Evolutionary conservation across 1,140 invertebrate species (phyloP).

Genomic region (Vanessa tameamea): DNA sequence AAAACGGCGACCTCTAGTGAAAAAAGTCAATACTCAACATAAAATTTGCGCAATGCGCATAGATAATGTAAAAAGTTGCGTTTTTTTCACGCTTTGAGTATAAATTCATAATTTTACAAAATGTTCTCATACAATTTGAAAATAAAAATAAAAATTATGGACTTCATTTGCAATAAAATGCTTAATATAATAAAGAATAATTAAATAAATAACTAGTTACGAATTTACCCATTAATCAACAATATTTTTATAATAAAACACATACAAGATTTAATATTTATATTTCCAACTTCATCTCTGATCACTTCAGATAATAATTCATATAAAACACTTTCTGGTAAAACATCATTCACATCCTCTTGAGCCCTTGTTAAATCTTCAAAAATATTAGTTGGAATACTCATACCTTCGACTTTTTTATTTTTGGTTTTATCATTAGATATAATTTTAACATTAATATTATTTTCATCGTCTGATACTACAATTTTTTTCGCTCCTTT

Average conservation of each 20-base stretch:
- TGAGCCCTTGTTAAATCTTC: conserved; percentile 48
- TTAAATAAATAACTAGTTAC: no score
- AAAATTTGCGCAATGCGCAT: conserved; percentile 20
- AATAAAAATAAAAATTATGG: neutral
- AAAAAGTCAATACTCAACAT: conserved; percentile 23
- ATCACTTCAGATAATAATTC: conserved; percentile 48
- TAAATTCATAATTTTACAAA: neutral
- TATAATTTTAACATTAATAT: conserved; percentile 15
- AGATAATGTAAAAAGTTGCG: conserved; percentile 7
- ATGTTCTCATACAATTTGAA: no score
- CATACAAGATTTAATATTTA: conserved; percentile 25
- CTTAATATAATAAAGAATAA: no score
- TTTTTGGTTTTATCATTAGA: conserved; percentile 5
- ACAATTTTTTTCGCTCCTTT: neutral
- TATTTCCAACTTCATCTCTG: conserved; percentile 40
- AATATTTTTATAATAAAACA: neutral
- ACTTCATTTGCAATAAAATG: neutral
- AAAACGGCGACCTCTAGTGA: conserved; percentile 37
- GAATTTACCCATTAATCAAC: no score
- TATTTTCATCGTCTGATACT: conserved; percentile 49
- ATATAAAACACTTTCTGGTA: conserved; percentile 45
- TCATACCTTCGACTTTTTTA: conserved; percentile 36
- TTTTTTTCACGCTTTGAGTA: neutral
- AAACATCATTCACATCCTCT: conserved; percentile 19
- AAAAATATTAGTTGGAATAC: conserved; percentile 41